Evolutionary conservation across 1,140 invertebrate genomes (phyloP).

Genomic region (Caerostris extrusa): DNA sequence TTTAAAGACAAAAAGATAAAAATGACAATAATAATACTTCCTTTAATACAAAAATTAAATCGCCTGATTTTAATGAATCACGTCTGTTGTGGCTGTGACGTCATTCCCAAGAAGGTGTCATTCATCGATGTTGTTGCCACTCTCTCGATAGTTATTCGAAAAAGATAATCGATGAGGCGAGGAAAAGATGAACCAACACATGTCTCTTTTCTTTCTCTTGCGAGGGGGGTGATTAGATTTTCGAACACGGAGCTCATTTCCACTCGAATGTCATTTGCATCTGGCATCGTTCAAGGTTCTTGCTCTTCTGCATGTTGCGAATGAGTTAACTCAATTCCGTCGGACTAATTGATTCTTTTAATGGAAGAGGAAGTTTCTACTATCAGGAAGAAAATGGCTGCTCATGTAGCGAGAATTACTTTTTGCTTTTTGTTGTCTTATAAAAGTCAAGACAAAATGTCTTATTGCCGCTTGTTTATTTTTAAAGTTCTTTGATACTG

Average conservation of each 20-base stretch:
- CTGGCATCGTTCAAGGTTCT: not conserved
- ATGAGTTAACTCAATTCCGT: not conserved
- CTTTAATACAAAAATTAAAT: too few species aligned
- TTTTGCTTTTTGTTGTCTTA: too few species aligned
- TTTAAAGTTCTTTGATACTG: too few species aligned
- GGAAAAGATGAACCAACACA: not conserved
- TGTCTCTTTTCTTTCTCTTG: not conserved
- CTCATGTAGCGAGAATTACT: not conserved
- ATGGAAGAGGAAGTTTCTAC: not conserved
- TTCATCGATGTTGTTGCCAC: not conserved
- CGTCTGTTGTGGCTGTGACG: not conserved
- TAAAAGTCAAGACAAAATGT: too few species aligned
- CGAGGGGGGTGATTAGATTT: slow-evolving; percentile 9
- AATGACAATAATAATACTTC: too few species aligned
- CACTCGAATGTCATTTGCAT: slow-evolving; percentile 47
- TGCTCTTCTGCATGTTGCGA: not conserved
- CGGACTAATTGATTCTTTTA: slow-evolving; percentile 28
- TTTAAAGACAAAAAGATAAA: too few species aligned
- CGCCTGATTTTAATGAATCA: too few species aligned
- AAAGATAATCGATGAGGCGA: not conserved
- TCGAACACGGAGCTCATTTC: slow-evolving; percentile 7
- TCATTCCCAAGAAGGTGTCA: not conserved
- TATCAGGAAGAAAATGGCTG: not conserved
- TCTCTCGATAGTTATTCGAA: slow-evolving; percentile 12
- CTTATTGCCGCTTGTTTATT: too few species aligned